Evolutionary conservation across 2,113 vertebrate species (phyloP).

Genomic region (Archilochus colubris): DNA sequence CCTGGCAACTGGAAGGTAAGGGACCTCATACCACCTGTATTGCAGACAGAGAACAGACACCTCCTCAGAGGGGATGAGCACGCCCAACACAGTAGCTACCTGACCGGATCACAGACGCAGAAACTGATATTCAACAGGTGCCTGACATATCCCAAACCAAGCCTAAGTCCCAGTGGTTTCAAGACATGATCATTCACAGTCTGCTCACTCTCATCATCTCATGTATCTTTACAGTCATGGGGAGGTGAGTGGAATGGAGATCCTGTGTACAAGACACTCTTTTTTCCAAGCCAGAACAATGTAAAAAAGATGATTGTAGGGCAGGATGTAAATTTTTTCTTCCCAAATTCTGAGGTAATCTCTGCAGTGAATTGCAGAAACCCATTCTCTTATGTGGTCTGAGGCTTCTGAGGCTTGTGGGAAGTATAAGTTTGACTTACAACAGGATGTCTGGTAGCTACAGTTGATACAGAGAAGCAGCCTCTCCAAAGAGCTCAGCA

Average conservation of each 20-base stretch:
- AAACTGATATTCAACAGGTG: background rate
- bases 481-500: background rate
- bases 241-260: background rate
- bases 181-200: background rate
- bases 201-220: background rate
- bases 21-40: background rate
- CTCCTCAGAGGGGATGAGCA: background rate
- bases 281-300: background rate
- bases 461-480: background rate
- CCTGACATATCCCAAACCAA: background rate
- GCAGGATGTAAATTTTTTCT: background rate
- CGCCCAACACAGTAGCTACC: background rate
- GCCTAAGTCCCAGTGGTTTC: background rate
- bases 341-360: background rate
- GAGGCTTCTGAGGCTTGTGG: background rate
- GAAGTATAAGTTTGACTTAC: rapidly evolving
- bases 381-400: background rate
- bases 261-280: background rate
- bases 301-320: background rate
- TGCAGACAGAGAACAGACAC: background rate
- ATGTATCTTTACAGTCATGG: background rate
- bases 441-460: background rate
- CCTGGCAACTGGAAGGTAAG: slow-evolving; percentile 34
- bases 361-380: background rate
- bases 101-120: background rate